phyloP scores from a whole-genome alignment of 2,113 vertebrate genomes.

The Mungos mungo region DNA sequence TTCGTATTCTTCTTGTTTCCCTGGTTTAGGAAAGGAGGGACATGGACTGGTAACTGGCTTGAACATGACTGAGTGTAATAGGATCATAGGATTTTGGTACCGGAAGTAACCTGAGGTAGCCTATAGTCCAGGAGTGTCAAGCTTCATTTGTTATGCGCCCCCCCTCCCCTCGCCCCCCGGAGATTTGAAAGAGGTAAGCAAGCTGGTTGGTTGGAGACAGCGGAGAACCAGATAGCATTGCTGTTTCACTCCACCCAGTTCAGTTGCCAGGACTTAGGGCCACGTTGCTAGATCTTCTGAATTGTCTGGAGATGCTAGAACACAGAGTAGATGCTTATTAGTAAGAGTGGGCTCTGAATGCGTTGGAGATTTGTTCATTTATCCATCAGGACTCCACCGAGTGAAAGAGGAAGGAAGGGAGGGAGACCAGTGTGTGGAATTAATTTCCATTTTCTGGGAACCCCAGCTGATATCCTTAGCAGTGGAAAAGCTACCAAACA shows the following conservation, averaged over 20 bases:
- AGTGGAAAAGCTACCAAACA: constrained; percentile 32
- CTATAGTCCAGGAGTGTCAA: background rate
- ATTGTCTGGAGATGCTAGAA: background rate
- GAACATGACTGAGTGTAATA: background rate
- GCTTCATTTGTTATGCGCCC: background rate
- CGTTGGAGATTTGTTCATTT: background rate
- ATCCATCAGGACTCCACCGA: background rate
- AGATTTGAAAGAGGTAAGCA: background rate
- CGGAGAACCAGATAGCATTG: background rate
- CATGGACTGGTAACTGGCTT: background rate
- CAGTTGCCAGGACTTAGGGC: background rate
- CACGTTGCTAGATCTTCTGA: background rate
- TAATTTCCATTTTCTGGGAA: constrained; percentile 29
- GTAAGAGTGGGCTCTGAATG: background rate
- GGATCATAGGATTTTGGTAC: background rate
- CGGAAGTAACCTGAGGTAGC: background rate
- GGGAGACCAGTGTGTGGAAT: background rate
- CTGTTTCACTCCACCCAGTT: background rate
- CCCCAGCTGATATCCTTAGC: constrained; percentile 6
- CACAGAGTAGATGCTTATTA: background rate
- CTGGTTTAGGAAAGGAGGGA: background rate
- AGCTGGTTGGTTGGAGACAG: background rate
- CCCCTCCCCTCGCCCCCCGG: background rate
- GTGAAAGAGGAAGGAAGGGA: background rate
- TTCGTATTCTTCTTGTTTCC: background rate